Base-by-base conservation (phyloP, 2,113 vertebrate species). In the Panthera tigris region DNA sequence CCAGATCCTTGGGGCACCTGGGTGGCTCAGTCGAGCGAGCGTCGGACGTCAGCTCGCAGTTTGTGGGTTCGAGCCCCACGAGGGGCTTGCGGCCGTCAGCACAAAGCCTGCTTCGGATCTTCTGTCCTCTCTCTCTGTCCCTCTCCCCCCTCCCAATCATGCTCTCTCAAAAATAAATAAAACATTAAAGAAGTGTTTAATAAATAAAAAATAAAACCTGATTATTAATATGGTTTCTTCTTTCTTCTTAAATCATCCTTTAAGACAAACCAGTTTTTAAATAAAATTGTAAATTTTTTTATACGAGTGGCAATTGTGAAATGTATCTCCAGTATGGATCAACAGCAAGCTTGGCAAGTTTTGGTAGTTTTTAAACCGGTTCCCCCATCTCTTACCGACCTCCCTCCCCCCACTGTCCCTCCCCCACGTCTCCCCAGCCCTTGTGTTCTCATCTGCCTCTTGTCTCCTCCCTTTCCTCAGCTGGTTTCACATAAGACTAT, bases 401-500 rank as follows among this genome's bases (percentile, higher is more conserved):
- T 33, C 39, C 36, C 8, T 27, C 5, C 19, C 19, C 13, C 8
- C 11, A 23, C 23, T 3, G 3, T 11, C 19, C 7, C 27, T 39
- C 18, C 23, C 85, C 5, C n/a, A 23, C 50, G 36, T 85, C 87
- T n/a, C 48, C 89, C 41, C 13, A 31, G 4, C 14, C 52, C 73
- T 63, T 78, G n/a, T 8, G 27, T 29, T 50, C 50, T 79, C 18
- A 74, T 25, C 65, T 9, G 25, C 66, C 78, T 91, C 86, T 69
- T 73, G 69, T 74, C 14, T 23, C 45, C 90, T 80, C 79, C 79
- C 41, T 45, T 79, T 76, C 63, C 84, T 76, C 88, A 33, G 73
- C 84, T 45, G 69, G n/a, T 50, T 94, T 81, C 90, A 78, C 19
- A n/a, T 81, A 69, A 95, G 41, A 93, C 84, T 73, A 48, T 91